phyloP scores from a whole-genome alignment of 1,140 invertebrate genomes.

The Drosophila nigrodunni region DNA sequence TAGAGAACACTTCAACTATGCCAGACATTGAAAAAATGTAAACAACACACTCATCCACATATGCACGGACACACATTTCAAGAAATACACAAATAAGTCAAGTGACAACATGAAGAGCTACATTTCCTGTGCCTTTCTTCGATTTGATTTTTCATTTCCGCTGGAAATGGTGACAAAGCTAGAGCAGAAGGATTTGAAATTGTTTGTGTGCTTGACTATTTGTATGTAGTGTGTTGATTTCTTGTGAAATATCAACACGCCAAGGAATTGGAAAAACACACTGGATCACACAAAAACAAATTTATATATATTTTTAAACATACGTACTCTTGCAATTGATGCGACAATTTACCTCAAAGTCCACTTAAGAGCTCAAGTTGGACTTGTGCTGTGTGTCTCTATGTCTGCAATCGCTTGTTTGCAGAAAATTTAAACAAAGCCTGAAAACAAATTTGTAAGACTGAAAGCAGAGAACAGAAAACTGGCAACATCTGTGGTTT shows the following conservation, averaged over 20 bases:
- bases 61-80: background rate
- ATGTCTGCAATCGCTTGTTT: conserved; percentile 22
- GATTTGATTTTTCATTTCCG: conserved; percentile 83
- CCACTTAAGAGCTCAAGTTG: conserved; percentile 66
- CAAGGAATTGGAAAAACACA: conserved; percentile 67
- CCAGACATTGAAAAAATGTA: conserved; percentile 78
- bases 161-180: conserved; percentile 78
- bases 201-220: conserved; percentile 57
- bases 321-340: conserved; percentile 16
- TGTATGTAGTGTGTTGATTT: conserved; percentile 77
- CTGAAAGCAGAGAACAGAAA: conserved; percentile 27
- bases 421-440: conserved; percentile 36
- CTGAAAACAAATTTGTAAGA: conserved; percentile 44
- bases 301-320: background rate
- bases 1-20: conserved; percentile 49
- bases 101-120: conserved; percentile 71
- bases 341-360: conserved; percentile 49
- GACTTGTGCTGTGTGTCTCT: conserved; percentile 45
- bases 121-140: conserved; percentile 81
- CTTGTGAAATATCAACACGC: conserved; percentile 78
- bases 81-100: conserved; percentile 33
- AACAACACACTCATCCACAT: conserved; percentile 52
- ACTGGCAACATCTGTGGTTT: conserved; percentile 37
- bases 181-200: conserved; percentile 29
- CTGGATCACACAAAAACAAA: background rate